These are phyloP conservation scores for Grus americana DNA, from an alignment of 2,113 vertebrate genomes.

Conservation along the genomic window DNA sequence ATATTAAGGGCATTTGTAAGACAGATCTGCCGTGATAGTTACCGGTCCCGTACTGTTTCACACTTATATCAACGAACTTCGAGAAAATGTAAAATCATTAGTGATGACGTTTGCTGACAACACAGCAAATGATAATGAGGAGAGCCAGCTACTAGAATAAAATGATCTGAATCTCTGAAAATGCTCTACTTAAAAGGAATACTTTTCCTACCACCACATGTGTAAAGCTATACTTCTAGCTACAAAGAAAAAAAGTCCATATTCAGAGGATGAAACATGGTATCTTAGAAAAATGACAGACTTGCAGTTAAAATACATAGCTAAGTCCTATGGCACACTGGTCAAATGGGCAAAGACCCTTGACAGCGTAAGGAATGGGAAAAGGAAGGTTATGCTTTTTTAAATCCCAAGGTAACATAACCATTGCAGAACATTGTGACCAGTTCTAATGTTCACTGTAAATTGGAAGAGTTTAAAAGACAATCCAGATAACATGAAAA, in stretches of 20 bases:
- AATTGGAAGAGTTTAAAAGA: conserved; percentile 17
- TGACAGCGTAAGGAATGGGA: background rate
- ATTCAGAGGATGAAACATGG: background rate
- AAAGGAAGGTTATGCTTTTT: conserved; percentile 19
- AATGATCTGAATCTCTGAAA: background rate
- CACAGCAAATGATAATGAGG: background rate
- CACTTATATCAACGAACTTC: background rate
- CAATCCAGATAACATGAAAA: background rate
- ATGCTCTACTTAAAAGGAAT: background rate
- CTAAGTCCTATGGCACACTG: background rate
- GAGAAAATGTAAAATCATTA: background rate
- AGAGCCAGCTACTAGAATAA: background rate
- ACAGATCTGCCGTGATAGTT: background rate
- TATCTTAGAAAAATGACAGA: background rate
- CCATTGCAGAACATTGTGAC: background rate
- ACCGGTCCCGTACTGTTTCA: background rate
- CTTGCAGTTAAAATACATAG: background rate
- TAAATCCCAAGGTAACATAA: conserved; percentile 5
- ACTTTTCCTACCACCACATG: background rate
- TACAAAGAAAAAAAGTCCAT: background rate
- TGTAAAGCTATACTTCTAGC: background rate
- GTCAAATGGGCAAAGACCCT: background rate
- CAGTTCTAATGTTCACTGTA: background rate
- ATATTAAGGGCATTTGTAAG: conserved; percentile 14
- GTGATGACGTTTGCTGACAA: conserved; percentile 42